These are phyloP conservation scores for Copidosoma aretas DNA, from an alignment of 2,888 invertebrate species.

Conservation along the genomic window DNA sequence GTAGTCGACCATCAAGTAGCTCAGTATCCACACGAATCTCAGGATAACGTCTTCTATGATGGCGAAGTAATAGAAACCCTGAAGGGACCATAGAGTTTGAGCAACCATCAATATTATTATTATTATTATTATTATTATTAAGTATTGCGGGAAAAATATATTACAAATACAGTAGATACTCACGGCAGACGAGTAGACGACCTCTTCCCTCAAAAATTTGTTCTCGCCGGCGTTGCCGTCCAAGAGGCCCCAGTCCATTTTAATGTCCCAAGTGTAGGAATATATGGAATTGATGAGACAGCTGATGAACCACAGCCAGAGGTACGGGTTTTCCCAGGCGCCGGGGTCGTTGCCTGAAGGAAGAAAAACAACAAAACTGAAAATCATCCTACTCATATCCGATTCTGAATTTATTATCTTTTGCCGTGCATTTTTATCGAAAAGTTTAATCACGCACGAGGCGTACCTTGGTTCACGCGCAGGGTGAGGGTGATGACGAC, in stretches of 20 bases:
- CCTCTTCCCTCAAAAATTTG: constrained; percentile 89
- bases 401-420: neutral
- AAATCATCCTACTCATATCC: too few species aligned
- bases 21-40: constrained; percentile 91
- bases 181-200: constrained; percentile 91
- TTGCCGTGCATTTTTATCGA: neutral
- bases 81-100: constrained; percentile 51
- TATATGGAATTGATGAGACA: constrained; percentile 90
- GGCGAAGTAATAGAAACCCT: constrained; percentile 95
- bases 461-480: constrained; percentile 70
- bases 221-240: constrained; percentile 92
- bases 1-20: constrained; percentile 84
- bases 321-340: constrained; percentile 79
- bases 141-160: too few species aligned
- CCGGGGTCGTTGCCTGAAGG: constrained; percentile 67
- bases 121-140: constrained; percentile 15
- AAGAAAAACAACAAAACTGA: neutral
- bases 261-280: constrained; percentile 97
- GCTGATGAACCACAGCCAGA: constrained; percentile 88
- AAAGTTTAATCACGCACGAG: neutral
- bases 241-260: constrained; percentile 98
- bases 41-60: constrained; percentile 93
- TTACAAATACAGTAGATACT: constrained; percentile 47
- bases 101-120: constrained; percentile 18
- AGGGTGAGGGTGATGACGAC: constrained; percentile 87